phyloP scores from a whole-genome alignment of 2,113 vertebrate genomes.

The Tapirus terrestris region DNA sequence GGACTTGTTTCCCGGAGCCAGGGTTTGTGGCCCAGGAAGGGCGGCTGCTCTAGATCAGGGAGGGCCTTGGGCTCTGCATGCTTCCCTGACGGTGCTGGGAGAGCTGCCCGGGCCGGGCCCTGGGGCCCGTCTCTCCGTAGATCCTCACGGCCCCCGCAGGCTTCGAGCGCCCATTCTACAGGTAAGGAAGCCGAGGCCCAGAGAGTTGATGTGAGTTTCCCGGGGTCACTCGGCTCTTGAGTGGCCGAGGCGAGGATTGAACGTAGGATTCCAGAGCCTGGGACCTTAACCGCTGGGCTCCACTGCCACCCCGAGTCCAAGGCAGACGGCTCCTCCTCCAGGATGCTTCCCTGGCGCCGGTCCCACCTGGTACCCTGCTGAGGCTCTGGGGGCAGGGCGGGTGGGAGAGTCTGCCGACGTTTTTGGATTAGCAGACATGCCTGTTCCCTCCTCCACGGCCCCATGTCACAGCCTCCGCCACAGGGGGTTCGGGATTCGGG shows the following conservation, averaged over 20 bases:
- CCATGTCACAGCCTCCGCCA: accelerated
- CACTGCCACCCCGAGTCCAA: no score
- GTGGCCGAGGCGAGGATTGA: not conserved
- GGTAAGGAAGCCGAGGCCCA: not conserved
- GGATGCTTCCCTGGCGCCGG: not conserved
- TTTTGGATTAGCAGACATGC: not conserved
- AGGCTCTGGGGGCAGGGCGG: accelerated
- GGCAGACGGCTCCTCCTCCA: not conserved
- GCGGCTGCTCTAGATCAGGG: not conserved
- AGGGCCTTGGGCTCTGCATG: not conserved
- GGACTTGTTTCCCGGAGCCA: not conserved
- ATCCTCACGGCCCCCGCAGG: not conserved
- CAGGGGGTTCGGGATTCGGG: no score
- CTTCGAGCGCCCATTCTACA: accelerated
- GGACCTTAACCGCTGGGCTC: not conserved
- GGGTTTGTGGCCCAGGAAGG: not conserved
- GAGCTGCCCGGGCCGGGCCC: not conserved
- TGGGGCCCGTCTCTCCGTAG: accelerated
- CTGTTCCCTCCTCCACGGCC: accelerated
- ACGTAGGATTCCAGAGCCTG: accelerated
- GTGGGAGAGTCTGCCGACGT: not conserved
- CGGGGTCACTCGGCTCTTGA: not conserved
- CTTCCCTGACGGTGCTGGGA: not conserved
- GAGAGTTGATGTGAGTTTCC: accelerated
- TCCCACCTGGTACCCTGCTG: not conserved